Evolutionary conservation across 2,888 invertebrate species (phyloP), one percentile per base, ranked within the genome.

Genomic region (Philereme vetulata): DNA sequence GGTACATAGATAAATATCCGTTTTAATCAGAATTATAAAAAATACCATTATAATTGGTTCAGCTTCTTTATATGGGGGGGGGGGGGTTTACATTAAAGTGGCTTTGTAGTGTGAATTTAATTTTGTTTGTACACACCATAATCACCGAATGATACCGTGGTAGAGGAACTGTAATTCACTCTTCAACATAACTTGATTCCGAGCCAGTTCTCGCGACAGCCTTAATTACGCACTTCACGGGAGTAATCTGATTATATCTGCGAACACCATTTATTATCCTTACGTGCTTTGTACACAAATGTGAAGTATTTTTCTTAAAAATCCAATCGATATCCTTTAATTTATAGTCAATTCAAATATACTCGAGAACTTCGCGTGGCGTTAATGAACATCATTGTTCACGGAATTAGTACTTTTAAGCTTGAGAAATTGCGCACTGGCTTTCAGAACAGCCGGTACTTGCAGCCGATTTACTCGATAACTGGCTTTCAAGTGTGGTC

Each of bases 171-270:
- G 21, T 21, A 21, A 43, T n/a, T 5, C 43, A 43, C 35, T 33
- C 44, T 48, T 10, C 42, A 42, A n/a, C 5, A 42, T 45, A 53
- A 52, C 50, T 56, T 46, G 49, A 50, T 53, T 45, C 5, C 45
- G 33, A 57, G 47, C 47, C 35, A 45, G 62, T 58, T 54, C 40
- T 51, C 51, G 44, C 51, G 54, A 58, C 62, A 58, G 46, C 44
- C 44, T 48, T 73, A 75, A 76, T 78, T 75, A 74, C 72, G 71
- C 68, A 71, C 72, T 70, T 71, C 69, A 70, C 67, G 71, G 71
- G 70, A 74, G 70, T 77, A 74, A 76, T 76, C 72, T 65, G 76
- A 77, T 77, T 72, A 71, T 65, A 60, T 64, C 54, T 66, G 51
- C 61, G 56, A 62, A 42, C 45, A 58, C 67, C 69, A 66, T 67